These are phyloP conservation scores for Coelopa pilipes DNA, from an alignment of 2,888 invertebrate genomes.

Conservation along the genomic window DNA sequence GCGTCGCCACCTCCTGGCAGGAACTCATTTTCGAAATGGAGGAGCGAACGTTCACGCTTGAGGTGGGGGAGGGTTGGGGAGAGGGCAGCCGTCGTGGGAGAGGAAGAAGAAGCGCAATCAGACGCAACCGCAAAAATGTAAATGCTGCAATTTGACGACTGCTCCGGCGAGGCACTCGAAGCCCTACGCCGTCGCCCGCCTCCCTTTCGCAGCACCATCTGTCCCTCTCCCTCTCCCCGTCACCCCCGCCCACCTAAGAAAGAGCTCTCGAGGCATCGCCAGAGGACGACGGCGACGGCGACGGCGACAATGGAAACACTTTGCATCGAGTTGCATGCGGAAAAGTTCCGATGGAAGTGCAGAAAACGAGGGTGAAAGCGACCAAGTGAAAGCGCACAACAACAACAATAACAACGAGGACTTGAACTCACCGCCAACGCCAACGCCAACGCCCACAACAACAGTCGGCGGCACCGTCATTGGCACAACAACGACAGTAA, in stretches of 20 bases:
- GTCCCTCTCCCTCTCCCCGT: not conserved
- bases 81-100: no score
- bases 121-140: no score
- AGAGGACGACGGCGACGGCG: not conserved
- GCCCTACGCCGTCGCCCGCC: no score
- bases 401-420: not conserved
- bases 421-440: not conserved
- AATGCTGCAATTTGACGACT: no score
- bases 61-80: no score
- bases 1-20: no score
- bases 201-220: no score
- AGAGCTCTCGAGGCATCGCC: not conserved
- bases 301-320: not conserved
- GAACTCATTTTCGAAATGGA: no score
- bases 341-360: no score
- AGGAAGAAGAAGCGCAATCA: no score
- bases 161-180: no score
- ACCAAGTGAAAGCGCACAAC: not conserved
- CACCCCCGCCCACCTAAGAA: not conserved
- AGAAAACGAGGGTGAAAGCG: not conserved
- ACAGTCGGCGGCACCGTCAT: not conserved
- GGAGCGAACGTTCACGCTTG: no score
- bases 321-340: not conserved
- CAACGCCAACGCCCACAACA: not conserved
- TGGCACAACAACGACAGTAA: not conserved